These are phyloP conservation scores for Zaprionus africanus DNA, from an alignment of 1,140 invertebrate genomes.

Conservation along the genomic window DNA sequence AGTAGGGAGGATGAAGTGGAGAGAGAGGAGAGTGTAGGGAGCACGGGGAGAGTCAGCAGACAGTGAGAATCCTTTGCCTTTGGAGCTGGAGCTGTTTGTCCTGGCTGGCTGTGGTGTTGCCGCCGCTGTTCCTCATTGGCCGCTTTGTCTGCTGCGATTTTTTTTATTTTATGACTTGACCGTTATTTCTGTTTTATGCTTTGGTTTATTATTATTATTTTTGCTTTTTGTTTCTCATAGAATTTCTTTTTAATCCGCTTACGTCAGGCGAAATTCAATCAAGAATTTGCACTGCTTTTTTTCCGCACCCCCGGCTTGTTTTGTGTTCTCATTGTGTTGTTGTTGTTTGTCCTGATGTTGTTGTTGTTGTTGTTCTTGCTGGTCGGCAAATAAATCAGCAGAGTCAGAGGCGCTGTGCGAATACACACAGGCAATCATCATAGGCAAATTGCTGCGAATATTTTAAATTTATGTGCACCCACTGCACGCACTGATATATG, in stretches of 20 bases:
- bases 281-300: conserved; percentile 56
- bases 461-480: conserved; percentile 44
- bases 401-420: conserved; percentile 21
- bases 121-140: neutral
- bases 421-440: neutral
- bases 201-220: conserved; percentile 45
- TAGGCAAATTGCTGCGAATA: conserved; percentile 42
- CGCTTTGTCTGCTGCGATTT: conserved; percentile 40
- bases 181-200: conserved; percentile 61
- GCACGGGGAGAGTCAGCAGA: neutral
- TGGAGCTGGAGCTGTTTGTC: neutral
- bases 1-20: too few relatives aligned
- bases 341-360: neutral
- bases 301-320: neutral
- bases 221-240: conserved; percentile 47
- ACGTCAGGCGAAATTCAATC: conserved; percentile 69
- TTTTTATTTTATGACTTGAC: conserved; percentile 51
- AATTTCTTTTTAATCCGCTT: conserved; percentile 69
- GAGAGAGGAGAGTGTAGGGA: neutral
- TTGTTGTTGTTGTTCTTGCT: neutral
- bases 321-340: neutral
- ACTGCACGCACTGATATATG: conserved; percentile 17
- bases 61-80: conserved; percentile 1
- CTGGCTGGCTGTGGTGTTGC: neutral
- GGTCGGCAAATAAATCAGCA: conserved; percentile 47